Evolutionary conservation across 1,140 invertebrate genomes (phyloP).

Genomic region (Drosophila ficusphila): DNA sequence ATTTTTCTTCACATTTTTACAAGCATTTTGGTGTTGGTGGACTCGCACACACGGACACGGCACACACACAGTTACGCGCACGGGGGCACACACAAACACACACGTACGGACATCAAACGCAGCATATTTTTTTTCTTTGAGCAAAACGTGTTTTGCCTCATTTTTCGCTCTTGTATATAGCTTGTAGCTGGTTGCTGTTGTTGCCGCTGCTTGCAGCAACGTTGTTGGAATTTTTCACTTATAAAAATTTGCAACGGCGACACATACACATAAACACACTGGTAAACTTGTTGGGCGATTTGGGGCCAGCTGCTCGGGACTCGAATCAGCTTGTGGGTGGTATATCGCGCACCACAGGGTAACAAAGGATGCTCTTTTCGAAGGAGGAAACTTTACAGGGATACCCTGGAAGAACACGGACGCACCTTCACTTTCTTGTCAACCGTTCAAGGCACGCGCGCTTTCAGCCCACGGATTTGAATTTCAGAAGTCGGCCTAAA

Average conservation of each 20-base stretch:
- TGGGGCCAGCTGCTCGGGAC: constrained; percentile 43
- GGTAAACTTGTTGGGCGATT: constrained; percentile 14
- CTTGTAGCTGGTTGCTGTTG: constrained; percentile 51
- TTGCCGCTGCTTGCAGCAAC: constrained; percentile 46
- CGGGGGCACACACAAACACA: constrained; percentile 4
- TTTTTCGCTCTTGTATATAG: constrained; percentile 73
- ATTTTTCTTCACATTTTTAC: constrained; percentile 72
- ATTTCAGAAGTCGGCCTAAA: constrained; percentile 18
- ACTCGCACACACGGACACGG: constrained; percentile 43
- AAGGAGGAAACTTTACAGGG: constrained; percentile 1
- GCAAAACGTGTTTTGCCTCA: constrained; percentile 81
- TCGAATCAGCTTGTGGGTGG: background rate
- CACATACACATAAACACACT: constrained; percentile 36
- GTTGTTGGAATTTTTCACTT: constrained; percentile 81
- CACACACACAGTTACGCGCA: constrained; percentile 50
- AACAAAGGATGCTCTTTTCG: constrained; percentile 3
- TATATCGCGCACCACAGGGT: background rate
- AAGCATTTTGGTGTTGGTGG: constrained; percentile 52
- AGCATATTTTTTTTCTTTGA: constrained; percentile 66
- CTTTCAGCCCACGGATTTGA: constrained; percentile 6
- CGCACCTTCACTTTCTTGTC: constrained; percentile 77
- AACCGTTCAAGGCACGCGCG: constrained; percentile 28
- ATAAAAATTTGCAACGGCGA: constrained; percentile 72
- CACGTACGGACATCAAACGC: constrained; percentile 48
- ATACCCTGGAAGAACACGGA: constrained; percentile 9